A percentile compares a stretch with the other conserved stretches of the same genome.
Conservation (phyloP, 2,888 invertebrate genomes). For the Papilio gigon region DNA sequence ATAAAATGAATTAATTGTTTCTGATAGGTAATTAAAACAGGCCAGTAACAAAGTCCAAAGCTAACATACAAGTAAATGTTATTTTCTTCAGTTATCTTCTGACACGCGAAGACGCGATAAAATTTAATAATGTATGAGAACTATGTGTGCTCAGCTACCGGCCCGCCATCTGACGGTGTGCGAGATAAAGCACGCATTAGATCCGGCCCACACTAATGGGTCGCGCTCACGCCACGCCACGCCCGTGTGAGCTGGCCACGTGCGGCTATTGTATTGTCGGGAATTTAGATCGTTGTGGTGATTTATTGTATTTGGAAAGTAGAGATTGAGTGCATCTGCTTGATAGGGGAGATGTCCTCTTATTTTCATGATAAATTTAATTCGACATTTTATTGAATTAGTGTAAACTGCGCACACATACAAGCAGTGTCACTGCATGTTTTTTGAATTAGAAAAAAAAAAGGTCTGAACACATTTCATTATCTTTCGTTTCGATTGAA, state of each 20-base stretch:
- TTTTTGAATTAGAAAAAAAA: too few species aligned
- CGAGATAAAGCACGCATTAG: conserved; percentile 45
- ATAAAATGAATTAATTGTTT: too few species aligned
- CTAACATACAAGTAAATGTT: not conserved
- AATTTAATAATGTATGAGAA: not conserved
- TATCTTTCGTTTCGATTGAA: too few species aligned
- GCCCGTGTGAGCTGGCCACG: conserved; percentile 47
- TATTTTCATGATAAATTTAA: not conserved
- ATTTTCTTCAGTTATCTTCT: not conserved
- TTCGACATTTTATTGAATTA: not conserved
- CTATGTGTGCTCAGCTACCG: conserved; percentile 14
- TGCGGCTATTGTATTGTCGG: conserved; percentile 41
- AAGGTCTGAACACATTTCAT: too few species aligned
- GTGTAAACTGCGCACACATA: not conserved
- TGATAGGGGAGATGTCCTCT: not conserved
- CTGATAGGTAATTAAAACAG: not conserved
- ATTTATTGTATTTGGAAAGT: conserved; percentile 20
- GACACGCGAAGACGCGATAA: not conserved
- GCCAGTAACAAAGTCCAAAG: not conserved
- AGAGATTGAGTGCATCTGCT: not conserved
- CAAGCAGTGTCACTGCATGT: not conserved
- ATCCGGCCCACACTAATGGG: conserved; percentile 46
- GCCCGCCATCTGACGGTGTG: not conserved
- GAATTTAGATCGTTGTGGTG: conserved; percentile 31
- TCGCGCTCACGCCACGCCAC: conserved; percentile 46